Percentiles rank a stretch among this genome's conserved stretches.
Conservation (phyloP, 2,888 invertebrate species). For the Diarsia mendica region DNA sequence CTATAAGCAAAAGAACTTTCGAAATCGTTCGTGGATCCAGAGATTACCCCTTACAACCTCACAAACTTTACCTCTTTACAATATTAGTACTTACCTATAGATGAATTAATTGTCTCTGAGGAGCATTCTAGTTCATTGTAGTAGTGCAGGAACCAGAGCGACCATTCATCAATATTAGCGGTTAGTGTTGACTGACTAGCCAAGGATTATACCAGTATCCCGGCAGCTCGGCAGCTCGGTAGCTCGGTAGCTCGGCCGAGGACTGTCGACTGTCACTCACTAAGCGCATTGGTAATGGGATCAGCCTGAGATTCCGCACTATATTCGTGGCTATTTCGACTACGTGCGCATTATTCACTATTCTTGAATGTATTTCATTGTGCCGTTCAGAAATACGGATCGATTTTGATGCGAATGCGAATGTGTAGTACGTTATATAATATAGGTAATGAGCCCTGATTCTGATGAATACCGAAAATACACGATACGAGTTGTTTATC, state of each 20-base stretch:
- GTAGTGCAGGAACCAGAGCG: conserved; percentile 1
- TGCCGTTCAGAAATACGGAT: conserved; percentile 4
- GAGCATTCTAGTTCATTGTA: neutral
- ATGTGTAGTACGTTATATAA: neutral
- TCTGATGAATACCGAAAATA: conserved; percentile 5
- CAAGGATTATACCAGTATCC: conserved; percentile 24
- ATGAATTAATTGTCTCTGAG: neutral
- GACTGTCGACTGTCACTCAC: conserved; percentile 31
- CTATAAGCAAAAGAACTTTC: no score
- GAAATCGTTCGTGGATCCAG: no score
- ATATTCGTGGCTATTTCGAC: neutral
- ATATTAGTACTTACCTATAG: neutral
- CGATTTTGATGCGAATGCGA: conserved; percentile 5
- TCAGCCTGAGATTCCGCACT: conserved; percentile 22
- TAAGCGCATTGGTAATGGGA: conserved; percentile 39
- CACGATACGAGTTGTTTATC: neutral
- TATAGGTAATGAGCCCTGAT: no score
- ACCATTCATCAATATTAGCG: conserved; percentile 53
- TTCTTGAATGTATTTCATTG: conserved; percentile 14
- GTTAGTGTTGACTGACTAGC: conserved; percentile 10
- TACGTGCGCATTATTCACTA: conserved; percentile 24
- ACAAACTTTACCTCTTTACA: no score
- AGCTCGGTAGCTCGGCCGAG: neutral
- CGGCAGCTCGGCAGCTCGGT: neutral
- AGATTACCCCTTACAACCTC: no score